A percentile compares a stretch with the other conserved stretches of the same genome.
Conservation (phyloP, 2,797 vertebrate species). For the Pachyuromys duprasi region DNA sequence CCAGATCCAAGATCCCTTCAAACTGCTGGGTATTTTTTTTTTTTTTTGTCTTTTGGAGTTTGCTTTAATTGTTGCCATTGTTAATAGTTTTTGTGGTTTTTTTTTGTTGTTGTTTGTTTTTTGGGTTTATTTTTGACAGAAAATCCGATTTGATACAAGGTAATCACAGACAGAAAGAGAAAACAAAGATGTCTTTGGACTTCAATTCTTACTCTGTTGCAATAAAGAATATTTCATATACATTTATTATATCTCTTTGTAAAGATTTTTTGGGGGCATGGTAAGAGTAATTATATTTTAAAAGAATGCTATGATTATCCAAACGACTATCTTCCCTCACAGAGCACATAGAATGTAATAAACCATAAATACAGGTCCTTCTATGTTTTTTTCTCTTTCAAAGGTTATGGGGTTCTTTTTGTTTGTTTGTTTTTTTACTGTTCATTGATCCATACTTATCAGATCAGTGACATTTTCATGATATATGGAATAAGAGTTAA, state of each 20-base stretch:
- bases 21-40: not conserved
- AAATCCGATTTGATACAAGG: not conserved
- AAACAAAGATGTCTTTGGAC: not conserved
- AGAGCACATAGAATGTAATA: constrained; percentile 26
- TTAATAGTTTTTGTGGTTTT: not conserved
- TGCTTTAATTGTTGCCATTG: constrained; percentile 18
- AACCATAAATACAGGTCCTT: not conserved
- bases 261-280: not conserved
- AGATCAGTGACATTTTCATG: constrained; percentile 65
- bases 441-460: constrained; percentile 71
- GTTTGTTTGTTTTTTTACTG: constrained; percentile 24
- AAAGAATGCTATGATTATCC: not conserved
- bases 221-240: not conserved
- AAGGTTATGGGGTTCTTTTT: not conserved
- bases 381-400: constrained; percentile 50
- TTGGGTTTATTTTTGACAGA: not conserved
- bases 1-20: not conserved
- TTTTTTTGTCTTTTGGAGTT: not conserved
- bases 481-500: constrained; percentile 31
- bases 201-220: not conserved
- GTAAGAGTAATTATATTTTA: not conserved
- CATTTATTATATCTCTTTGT: not conserved
- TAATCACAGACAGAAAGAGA: constrained; percentile 3
- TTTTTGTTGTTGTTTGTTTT: not conserved
- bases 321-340: not conserved